Conservation (phyloP, 2,113 vertebrate species). For the Perca schrenkii region DNA sequence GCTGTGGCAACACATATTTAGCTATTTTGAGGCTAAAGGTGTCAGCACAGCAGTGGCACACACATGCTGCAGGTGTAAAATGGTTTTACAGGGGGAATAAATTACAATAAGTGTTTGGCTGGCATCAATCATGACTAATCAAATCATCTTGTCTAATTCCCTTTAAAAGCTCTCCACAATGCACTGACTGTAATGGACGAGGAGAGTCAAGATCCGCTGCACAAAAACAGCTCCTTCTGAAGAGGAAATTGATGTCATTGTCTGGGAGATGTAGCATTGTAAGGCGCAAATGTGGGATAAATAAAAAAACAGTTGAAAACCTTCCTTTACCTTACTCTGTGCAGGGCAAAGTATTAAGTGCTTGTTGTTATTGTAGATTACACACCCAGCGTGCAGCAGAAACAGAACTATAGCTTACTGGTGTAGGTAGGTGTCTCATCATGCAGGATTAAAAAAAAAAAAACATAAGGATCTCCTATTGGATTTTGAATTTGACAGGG, state of each 20-base stretch:
- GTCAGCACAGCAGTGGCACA: constrained; percentile 14
- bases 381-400: neutral
- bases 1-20: neutral
- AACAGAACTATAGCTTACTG: neutral
- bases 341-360: constrained; percentile 24
- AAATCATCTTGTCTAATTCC: constrained; percentile 69
- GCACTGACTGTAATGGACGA: constrained; percentile 64
- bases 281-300: constrained; percentile 48
- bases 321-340: constrained; percentile 11
- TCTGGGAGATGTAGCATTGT: constrained; percentile 25
- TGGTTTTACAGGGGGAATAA: constrained; percentile 43
- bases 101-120: constrained; percentile 56
- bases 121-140: constrained; percentile 71
- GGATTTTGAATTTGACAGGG: neutral
- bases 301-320: constrained; percentile 43
- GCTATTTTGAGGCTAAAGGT: constrained; percentile 19
- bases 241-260: constrained; percentile 67
- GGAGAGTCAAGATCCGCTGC: constrained; percentile 43
- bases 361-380: constrained; percentile 23
- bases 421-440: neutral
- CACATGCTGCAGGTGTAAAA: constrained; percentile 50
- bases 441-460: neutral
- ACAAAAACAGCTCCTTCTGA: constrained; percentile 36
- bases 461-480: neutral
- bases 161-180: constrained; percentile 60